Evolutionary conservation across 2,113 vertebrate species (phyloP).

Genomic region (Bos taurus): ARS-UCD2.0 NC_037346.1:47186001-47186500

Average conservation of each 20-base stretch:
- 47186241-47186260: not conserved
- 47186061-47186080: constrained; percentile 38
- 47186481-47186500: constrained; percentile 1
- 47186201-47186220: not conserved
- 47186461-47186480: constrained; percentile 16
- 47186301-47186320: not conserved
- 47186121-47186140: constrained; percentile 31
- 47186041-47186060: constrained; percentile 50
- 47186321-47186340: not conserved
- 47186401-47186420: not conserved
- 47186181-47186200: not conserved
- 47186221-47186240: not conserved
- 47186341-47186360: not conserved
- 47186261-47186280: not conserved
- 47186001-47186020: not conserved
- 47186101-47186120: constrained; percentile 37
- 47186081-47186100: constrained; percentile 35
- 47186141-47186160: not conserved
- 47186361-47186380: not conserved
- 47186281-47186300: not conserved
- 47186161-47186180: not conserved
- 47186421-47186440: not conserved
- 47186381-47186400: not conserved
- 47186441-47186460: not conserved
- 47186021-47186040: not conserved